A percentile compares a stretch with the other conserved stretches of the same genome.
Evolutionary conservation across 2,113 vertebrate genomes (phyloP).

Genomic region (Coturnix japonica): DNA sequence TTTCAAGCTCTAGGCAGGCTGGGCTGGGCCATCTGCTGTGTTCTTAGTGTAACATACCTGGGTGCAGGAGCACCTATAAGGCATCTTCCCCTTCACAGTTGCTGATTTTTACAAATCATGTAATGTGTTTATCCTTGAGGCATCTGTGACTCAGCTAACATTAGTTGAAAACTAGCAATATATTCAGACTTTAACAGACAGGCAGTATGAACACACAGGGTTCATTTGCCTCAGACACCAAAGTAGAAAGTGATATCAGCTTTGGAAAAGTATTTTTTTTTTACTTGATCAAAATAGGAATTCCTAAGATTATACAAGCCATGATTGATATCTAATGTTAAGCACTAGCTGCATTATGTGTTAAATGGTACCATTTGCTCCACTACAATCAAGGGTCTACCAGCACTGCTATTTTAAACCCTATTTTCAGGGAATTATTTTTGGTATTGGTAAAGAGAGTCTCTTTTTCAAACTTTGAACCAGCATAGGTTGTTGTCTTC

Average conservation of each 20-base stretch:
- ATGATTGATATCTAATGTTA: neutral
- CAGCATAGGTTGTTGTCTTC: neutral
- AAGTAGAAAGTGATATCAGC: neutral
- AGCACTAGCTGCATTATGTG: neutral
- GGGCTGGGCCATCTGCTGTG: neutral
- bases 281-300: neutral
- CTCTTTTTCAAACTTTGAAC: neutral
- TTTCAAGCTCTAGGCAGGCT: neutral
- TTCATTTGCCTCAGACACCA: neutral
- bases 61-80: neutral
- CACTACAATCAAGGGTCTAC: neutral
- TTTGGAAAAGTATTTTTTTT: neutral
- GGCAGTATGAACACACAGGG: neutral
- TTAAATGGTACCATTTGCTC: neutral
- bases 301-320: neutral
- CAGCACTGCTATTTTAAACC: slow-evolving; percentile 30
- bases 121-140: neutral
- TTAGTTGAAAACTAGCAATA: neutral
- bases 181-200: neutral
- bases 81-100: neutral
- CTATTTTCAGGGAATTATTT: slow-evolving; percentile 18
- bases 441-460: neutral
- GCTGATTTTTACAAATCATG: neutral
- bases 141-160: neutral
- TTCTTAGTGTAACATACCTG: neutral